phyloP scores from a whole-genome alignment of 2,888 invertebrate genomes.

The Eurytoma adleriae region DNA sequence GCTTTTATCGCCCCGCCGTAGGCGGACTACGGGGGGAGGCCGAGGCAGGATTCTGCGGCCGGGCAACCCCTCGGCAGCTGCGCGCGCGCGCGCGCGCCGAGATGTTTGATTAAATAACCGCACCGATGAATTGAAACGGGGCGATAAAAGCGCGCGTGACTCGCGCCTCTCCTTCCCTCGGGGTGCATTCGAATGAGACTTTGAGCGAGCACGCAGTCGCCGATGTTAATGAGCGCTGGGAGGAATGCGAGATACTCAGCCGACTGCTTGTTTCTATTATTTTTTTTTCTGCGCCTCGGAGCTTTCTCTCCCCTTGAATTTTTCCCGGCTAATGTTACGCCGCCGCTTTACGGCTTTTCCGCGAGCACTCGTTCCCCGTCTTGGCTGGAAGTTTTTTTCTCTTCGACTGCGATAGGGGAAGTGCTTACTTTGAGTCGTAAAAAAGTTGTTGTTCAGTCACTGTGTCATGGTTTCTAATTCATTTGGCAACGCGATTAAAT shows the following conservation, averaged over 20 bases:
- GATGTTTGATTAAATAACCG: slow-evolving; percentile 76
- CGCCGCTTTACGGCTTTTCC: too few relatives aligned
- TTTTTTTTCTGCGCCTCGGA: too few relatives aligned
- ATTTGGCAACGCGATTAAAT: too few relatives aligned
- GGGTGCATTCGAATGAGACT: slow-evolving; percentile 66
- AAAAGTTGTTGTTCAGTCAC: too few relatives aligned
- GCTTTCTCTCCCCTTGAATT: too few relatives aligned
- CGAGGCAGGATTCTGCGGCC: slow-evolving; percentile 63
- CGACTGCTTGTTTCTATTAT: too few relatives aligned
- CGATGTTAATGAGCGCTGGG: slow-evolving; percentile 15
- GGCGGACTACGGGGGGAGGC: slow-evolving; percentile 59
- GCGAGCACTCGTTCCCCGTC: too few relatives aligned
- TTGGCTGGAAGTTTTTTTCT: too few relatives aligned
- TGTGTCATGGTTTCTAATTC: too few relatives aligned
- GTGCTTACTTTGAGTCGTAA: too few relatives aligned
- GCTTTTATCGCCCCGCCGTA: slow-evolving; percentile 49
- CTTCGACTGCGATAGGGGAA: too few relatives aligned
- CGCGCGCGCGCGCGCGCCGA: slow-evolving; percentile 58
- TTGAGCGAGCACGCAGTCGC: background rate
- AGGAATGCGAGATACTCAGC: background rate
- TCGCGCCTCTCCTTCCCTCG: slow-evolving; percentile 64
- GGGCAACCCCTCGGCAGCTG: slow-evolving; percentile 48
- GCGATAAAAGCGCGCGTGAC: slow-evolving; percentile 74
- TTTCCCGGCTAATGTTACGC: too few relatives aligned
- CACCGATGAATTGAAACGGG: slow-evolving; percentile 74